A percentile compares a stretch with the other conserved stretches of the same genome.
phyloP scores from a whole-genome alignment of 1,140 invertebrate species.

The Zophobas morio region DNA sequence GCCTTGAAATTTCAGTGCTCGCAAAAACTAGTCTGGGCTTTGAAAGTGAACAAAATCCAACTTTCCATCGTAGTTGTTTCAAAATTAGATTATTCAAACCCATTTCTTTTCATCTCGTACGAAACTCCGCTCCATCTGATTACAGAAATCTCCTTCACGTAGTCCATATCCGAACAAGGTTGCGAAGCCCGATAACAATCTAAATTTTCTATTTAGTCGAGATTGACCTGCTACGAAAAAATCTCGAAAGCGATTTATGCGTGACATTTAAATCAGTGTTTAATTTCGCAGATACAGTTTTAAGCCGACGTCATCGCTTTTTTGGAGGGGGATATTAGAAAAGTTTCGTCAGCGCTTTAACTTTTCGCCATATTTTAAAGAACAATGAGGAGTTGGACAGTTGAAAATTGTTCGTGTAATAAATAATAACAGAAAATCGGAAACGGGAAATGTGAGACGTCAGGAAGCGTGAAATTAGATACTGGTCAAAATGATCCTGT shows the following conservation, averaged over 20 bases:
- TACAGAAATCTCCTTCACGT: conserved; percentile 14
- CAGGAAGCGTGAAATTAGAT: too few species aligned
- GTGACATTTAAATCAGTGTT: conserved; percentile 16
- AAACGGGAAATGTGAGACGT: too few species aligned
- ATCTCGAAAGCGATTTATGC: background rate
- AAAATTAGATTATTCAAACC: conserved; percentile 23
- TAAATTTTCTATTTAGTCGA: conserved; percentile 21
- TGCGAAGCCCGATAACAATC: conserved; percentile 26
- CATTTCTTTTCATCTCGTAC: background rate
- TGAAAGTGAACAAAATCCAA: background rate
- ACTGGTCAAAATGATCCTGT: too few species aligned
- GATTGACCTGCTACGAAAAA: too few species aligned
- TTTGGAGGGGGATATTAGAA: too few species aligned
- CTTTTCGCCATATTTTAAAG: too few species aligned
- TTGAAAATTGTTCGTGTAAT: too few species aligned
- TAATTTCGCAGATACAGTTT: background rate
- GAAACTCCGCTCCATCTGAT: conserved; percentile 14
- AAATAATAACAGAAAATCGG: too few species aligned
- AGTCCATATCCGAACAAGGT: conserved; percentile 21
- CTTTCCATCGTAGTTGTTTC: background rate
- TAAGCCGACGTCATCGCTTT: background rate
- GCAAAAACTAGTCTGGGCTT: too few species aligned
- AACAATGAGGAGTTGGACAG: too few species aligned
- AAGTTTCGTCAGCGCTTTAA: too few species aligned
- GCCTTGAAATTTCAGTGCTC: too few species aligned